A percentile compares a stretch with the other conserved stretches of the same genome.
Conservation (phyloP, 2,888 invertebrate genomes). For the Beris chalybata region DNA sequence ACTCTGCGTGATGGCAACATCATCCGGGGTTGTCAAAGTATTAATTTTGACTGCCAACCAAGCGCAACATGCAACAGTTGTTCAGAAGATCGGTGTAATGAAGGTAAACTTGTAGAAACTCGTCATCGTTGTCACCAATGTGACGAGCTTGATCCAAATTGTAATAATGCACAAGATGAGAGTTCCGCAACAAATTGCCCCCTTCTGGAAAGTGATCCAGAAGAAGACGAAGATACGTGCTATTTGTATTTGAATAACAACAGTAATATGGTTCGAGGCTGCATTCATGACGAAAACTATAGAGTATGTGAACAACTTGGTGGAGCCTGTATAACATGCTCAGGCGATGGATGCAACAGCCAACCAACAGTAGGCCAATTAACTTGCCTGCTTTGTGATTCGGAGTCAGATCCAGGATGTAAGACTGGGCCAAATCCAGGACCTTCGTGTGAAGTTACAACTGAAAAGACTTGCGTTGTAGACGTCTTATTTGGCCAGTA, state of each 20-base stretch:
- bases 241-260: too few relatives aligned
- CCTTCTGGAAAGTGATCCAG: too few relatives aligned
- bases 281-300: too few relatives aligned
- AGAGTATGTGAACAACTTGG: too few relatives aligned
- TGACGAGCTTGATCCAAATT: conserved; percentile 7
- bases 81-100: conserved; percentile 41
- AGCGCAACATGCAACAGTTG: conserved; percentile 33
- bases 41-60: conserved; percentile 39
- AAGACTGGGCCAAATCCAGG: background rate
- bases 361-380: background rate
- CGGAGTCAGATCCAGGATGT: background rate
- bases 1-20: conserved; percentile 25
- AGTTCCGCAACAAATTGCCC: too few relatives aligned
- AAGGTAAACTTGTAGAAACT: conserved; percentile 42
- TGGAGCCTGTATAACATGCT: background rate
- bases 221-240: too few relatives aligned
- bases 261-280: too few relatives aligned
- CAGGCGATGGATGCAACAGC: conserved; percentile 15
- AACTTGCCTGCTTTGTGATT: conserved; percentile 14
- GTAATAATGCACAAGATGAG: conserved; percentile 4
- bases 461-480: background rate
- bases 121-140: conserved; percentile 45
- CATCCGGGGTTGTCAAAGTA: conserved; percentile 1
- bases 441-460: background rate
- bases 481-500: conserved; percentile 9